Evolutionary conservation across 1,140 invertebrate species (phyloP), one percentile per base, ranked within the genome.

Genomic region (Drosophila pseudoobscura): DNA sequence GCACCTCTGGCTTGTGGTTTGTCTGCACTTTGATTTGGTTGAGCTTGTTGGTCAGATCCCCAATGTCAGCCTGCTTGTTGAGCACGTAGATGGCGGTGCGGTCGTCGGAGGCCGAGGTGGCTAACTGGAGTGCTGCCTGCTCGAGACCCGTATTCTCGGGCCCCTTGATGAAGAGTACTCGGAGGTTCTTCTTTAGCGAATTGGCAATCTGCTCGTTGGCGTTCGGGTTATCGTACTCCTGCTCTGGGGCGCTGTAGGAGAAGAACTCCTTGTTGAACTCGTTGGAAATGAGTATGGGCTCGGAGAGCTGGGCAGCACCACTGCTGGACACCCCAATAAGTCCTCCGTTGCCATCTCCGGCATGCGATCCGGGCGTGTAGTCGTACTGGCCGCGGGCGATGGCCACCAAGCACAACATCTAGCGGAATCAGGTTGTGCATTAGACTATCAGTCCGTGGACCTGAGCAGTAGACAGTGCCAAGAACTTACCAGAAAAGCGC

Each of bases 91-190:
- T 96, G 60, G 96, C 94, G 9, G 96, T 97, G 87, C 96, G 96
- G 87, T 96, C 95, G 91, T 97, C 96, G 43, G 94, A 94, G 24
- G 84, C 80, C 20, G 94, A 64, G 44, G 94, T 93, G 54, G 95
- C 93, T 62, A 93, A 91, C 93, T 94, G n/a, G 0, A 95, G 94
- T 47, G 94, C 94, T 39, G 95, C 94, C 79, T 94, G 93, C 29
- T 95, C 93, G 45, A 90, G 53, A 4, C 75, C 87, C 0, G 94
- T 93, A 20, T 88, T 88, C 55, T 90, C 87, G 20, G 96, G 96
- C 24, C 95, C 95, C 93, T 96, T 96, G 91, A 97, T 96, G 94
- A 96, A 96, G 83, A 97, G 95, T 76, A 97, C 96, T 89, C 96
- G 96, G 92, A 96, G 95, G 91, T 96, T 95, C 78, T 96, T 96